Evolutionary conservation across 2,888 invertebrate species (phyloP).

Genomic region (Diplolepis rosae): DNA sequence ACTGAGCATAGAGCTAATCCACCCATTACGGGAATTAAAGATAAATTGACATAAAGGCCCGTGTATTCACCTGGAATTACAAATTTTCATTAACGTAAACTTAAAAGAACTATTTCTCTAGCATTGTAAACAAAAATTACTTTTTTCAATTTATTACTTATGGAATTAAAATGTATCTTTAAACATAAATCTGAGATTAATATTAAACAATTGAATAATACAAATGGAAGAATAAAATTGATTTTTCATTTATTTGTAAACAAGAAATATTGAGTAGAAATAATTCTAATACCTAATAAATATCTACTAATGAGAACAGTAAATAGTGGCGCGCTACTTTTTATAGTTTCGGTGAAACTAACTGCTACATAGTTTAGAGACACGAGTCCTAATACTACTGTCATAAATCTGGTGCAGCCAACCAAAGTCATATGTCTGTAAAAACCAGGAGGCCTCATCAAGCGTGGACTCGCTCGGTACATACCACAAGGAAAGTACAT

Average conservation of each 20-base stretch:
- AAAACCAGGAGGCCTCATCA: conserved; percentile 80
- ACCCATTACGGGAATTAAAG: conserved; percentile 85
- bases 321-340: conserved; percentile 86
- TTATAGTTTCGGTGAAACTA: conserved; percentile 87
- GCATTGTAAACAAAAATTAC: too few species aligned
- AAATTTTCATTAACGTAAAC: too few species aligned
- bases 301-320: conserved; percentile 84
- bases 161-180: too few species aligned
- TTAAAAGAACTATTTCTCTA: too few species aligned
- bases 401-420: conserved; percentile 83
- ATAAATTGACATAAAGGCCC: conserved; percentile 81
- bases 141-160: too few species aligned
- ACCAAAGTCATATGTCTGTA: conserved; percentile 84
- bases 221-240: neutral
- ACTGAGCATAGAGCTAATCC: conserved; percentile 84
- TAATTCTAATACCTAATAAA: conserved; percentile 75
- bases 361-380: conserved; percentile 86
- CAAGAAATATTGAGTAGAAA: neutral
- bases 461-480: conserved; percentile 77
- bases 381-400: conserved; percentile 83
- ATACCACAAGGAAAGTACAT: conserved; percentile 84
- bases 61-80: conserved; percentile 78
- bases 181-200: too few species aligned
- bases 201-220: too few species aligned
- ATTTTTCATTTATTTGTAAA: neutral